Base-by-base conservation (phyloP, 2,797 vertebrate species). In the Pelodytes ibericus region DNA sequence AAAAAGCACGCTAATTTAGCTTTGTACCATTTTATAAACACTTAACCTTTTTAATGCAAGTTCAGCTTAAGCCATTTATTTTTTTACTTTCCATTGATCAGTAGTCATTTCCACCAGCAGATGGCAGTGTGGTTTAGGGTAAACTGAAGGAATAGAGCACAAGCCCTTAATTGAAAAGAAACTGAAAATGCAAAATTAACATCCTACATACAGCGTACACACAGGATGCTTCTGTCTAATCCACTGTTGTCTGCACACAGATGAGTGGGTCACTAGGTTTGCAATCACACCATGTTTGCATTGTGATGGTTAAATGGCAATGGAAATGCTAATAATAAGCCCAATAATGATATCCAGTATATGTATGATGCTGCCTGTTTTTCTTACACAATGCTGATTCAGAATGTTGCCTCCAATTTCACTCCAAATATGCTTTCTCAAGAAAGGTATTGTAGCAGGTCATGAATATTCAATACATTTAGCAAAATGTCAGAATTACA, bases 191-290 rank as follows among this genome's bases (percentile, higher is more conserved):
- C 49, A 36, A 61, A 69, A 41, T 67, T 58, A 57, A 56, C 36
- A 6, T 60, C 56, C 67, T 64, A 77, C 67, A 65, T 77, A 15
- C 5, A 47, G 9, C 64, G 47, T 31, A 64, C 47, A 24, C 58
- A 31, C 24, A 53, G 22, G 18, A 22, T 49, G 27, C 13, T 63
- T 72, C 27, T 62, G 7, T 75, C 18, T 53, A 16, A 22, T 25
- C 5, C 24, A 68, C 31, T n/a, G 60, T 44, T 76, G 30, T 69
- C 44, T 70, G 44, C 30, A 20, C 41, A 25, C 16, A 68, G 30
- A 41, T n/a, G 25, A 69, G 30, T 62, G 65, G 57, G 44, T 5
- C 22, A 51, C 67, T 49, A 13, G 20, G n/a, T 16, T 72, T 27
- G 29, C 36, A 27, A 29, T 25, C 18, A 47, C 29, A 59, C 49